phyloP scores from a whole-genome alignment of 2,888 invertebrate species.

The Heteropelma amictum region DNA sequence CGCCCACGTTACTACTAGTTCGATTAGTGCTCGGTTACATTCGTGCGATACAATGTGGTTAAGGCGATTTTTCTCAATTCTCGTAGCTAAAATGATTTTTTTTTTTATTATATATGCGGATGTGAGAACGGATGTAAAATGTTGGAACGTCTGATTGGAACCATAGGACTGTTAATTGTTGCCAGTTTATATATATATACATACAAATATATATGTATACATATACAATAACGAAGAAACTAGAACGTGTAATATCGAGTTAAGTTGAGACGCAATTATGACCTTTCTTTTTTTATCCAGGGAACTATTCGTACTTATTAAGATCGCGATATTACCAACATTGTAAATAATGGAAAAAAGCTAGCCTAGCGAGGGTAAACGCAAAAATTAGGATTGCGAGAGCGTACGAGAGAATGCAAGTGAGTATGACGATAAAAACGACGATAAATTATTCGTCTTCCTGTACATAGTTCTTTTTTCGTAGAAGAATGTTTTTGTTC shows the following conservation, averaged over 20 bases:
- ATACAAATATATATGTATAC: background rate
- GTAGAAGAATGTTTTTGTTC: conserved; percentile 17
- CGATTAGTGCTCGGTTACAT: background rate
- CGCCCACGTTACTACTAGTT: background rate
- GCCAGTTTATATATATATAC: conserved; percentile 74
- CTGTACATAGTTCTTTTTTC: conserved; percentile 52
- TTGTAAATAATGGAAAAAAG: conserved; percentile 68
- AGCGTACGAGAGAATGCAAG: background rate
- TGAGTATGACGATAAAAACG: conserved; percentile 12
- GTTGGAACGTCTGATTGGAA: conserved; percentile 46
- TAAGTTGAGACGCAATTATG: conserved; percentile 71
- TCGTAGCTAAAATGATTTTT: background rate
- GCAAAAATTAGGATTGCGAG: conserved; percentile 2
- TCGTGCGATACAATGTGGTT: no score
- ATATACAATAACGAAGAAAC: conserved; percentile 56
- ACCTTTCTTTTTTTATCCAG: conserved; percentile 70
- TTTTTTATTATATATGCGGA: background rate
- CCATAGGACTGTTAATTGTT: conserved; percentile 76
- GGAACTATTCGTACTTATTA: conserved; percentile 75
- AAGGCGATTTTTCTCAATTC: no score
- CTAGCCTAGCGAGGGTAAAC: conserved; percentile 33
- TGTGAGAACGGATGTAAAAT: background rate
- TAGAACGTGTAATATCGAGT: conserved; percentile 62
- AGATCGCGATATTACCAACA: conserved; percentile 67
- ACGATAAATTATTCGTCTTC: no score